Percentiles rank a stretch among this genome's conserved stretches.
These are phyloP conservation scores for Psophia crepitans DNA, from an alignment of 2,113 vertebrate genomes.

Conservation along the genomic window DNA sequence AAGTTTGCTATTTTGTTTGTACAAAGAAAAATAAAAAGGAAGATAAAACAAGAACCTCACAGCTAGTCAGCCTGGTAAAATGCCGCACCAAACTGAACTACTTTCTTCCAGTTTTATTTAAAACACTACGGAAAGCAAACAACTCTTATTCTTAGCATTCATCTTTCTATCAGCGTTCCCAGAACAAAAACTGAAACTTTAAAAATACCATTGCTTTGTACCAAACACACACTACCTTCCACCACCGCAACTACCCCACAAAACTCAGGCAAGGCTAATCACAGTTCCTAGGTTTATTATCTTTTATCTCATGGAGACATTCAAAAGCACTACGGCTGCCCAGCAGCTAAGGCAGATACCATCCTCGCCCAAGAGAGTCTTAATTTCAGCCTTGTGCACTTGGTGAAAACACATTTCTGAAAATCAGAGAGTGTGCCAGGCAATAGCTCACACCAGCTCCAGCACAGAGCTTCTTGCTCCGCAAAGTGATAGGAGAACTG, in stretches of 20 bases:
- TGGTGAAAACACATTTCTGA: background rate
- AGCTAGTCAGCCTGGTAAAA: background rate
- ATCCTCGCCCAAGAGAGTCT: background rate
- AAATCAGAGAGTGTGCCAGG: background rate
- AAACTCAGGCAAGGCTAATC: constrained; percentile 55
- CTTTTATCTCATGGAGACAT: background rate
- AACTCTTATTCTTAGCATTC: constrained; percentile 12
- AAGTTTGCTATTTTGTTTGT: constrained; percentile 31
- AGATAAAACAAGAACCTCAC: constrained; percentile 13
- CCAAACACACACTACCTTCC: constrained; percentile 37
- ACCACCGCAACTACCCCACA: constrained; percentile 49
- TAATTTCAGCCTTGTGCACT: background rate
- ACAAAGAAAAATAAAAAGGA: constrained; percentile 16
- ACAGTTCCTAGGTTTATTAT: constrained; percentile 36
- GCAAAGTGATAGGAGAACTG: background rate
- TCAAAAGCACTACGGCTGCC: background rate
- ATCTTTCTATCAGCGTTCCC: constrained; percentile 42
- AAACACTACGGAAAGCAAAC: background rate
- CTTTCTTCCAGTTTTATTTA: background rate
- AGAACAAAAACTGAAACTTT: constrained; percentile 59
- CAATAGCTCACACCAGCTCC: background rate
- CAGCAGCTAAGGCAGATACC: background rate
- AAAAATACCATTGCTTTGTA: constrained; percentile 57
- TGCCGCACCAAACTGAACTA: background rate
- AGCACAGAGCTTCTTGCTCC: background rate